phyloP scores from a whole-genome alignment of 2,888 invertebrate species.

The Eustalomyia histrio region DNA sequence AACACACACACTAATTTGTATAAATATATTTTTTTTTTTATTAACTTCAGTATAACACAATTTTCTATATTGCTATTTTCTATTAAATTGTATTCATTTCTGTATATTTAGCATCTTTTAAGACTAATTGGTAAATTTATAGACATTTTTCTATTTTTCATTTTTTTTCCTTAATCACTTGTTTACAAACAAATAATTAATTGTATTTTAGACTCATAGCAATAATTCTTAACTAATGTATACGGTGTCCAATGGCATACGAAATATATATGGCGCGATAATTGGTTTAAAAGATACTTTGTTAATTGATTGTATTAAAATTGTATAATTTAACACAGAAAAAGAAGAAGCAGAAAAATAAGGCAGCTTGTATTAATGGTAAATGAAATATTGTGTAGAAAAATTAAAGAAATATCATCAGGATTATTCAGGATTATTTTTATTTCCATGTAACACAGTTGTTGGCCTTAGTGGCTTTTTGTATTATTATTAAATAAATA shows the following conservation, averaged over 20 bases:
- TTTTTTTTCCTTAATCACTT: constrained; percentile 35
- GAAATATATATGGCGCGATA: constrained; percentile 10
- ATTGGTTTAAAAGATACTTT: constrained; percentile 36
- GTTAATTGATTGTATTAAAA: constrained; percentile 18
- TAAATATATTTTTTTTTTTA: too few relatives aligned
- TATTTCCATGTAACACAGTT: too few relatives aligned
- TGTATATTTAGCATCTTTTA: background rate
- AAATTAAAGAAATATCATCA: too few relatives aligned
- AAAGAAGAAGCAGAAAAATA: background rate
- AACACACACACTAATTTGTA: too few relatives aligned
- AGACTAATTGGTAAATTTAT: background rate
- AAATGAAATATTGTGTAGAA: too few relatives aligned
- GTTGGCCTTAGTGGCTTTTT: too few relatives aligned
- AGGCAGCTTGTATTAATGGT: background rate
- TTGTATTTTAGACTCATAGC: constrained; percentile 42
- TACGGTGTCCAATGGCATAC: constrained; percentile 1
- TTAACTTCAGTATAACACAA: too few relatives aligned
- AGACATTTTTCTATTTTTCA: background rate
- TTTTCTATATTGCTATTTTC: too few relatives aligned
- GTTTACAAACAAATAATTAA: constrained; percentile 53
- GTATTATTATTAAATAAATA: too few relatives aligned
- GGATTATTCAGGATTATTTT: too few relatives aligned
- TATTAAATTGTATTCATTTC: background rate
- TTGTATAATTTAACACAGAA: background rate
- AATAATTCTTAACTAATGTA: constrained; percentile 53